phyloP scores from a whole-genome alignment of 2,113 vertebrate genomes.

The Prionailurus bengalensis region DNA sequence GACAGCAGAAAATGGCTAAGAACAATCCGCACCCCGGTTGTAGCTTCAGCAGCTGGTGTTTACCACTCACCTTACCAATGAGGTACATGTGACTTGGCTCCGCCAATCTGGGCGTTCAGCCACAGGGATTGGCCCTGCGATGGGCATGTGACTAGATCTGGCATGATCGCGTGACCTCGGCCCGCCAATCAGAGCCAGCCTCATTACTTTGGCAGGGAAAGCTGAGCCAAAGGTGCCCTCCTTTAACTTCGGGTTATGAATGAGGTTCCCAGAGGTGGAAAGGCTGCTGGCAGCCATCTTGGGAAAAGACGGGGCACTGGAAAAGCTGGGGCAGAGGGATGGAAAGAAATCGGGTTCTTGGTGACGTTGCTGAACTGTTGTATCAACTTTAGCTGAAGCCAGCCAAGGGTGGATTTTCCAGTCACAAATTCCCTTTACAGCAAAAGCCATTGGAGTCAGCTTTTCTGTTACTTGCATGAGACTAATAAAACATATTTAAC shows the following conservation, averaged over 20 bases:
- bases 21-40: not conserved
- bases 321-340: not conserved
- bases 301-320: not conserved
- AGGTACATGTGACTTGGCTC: not conserved
- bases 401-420: not conserved
- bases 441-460: not conserved
- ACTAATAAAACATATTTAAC: not conserved
- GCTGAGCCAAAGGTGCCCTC: no score
- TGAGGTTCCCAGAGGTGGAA: not conserved
- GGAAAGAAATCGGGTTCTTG: not conserved
- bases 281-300: not conserved
- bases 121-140: conserved; percentile 17
- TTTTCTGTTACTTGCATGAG: conserved; percentile 39
- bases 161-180: not conserved
- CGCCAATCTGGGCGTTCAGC: not conserved
- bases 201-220: not conserved
- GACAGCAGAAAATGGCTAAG: not conserved
- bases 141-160: not conserved
- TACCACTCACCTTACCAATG: not conserved
- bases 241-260: not conserved
- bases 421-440: not conserved
- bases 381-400: not conserved
- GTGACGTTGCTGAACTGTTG: not conserved
- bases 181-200: not conserved
- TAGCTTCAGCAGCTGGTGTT: not conserved